Base-by-base conservation (phyloP, 2,797 vertebrate genomes). In the Malurus splendens region DNA sequence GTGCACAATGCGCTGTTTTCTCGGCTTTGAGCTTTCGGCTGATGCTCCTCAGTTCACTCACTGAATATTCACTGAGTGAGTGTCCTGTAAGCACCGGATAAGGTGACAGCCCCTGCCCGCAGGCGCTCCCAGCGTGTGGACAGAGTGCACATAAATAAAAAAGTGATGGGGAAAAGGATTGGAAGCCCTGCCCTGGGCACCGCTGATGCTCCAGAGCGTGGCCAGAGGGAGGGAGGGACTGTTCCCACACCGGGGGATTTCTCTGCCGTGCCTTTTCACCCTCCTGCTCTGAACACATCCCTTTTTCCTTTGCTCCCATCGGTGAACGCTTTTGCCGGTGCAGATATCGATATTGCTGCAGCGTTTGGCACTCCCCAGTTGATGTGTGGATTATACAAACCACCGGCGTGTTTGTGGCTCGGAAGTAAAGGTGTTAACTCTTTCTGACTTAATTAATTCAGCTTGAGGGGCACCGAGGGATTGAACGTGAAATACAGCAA, bases 351-450 rank as follows among this genome's bases (percentile, higher is more conserved):
- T 50, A 73, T 33, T 81, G 55, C 77, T 89, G 91, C 86, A 90
- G 72, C 42, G 20, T 80, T 84, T 84, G 61, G 62, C 12, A 4
- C 56, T 75, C 66, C 60, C 75, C 79, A 42, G 83, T 73, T 76
- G 65, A 71, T 39, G 59, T n/a, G 38, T 42, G 80, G 68, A 30
- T 48, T 72, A 39, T 13, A 73, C 7, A 85, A 85, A 73, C 32
- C 80, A 39, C 45, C 64, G 3, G 10, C 8, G 14, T n/a, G n/a
- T 80, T 66, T 74, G 50, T 61, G 51, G 42, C 61, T 51, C 36
- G 41, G 41, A 86, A 94, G 64, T 32, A 77, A 81, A 94, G 87
- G 93, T 78, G 66, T 92, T 92, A 72, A 85, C 81, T 91, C 83
- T 64, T 94, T 78, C 86, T 90, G 68, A 56, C 57, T 91, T 86